Conservation (phyloP, 2,888 invertebrate species). For the Choristoneura rosaceana region DNA sequence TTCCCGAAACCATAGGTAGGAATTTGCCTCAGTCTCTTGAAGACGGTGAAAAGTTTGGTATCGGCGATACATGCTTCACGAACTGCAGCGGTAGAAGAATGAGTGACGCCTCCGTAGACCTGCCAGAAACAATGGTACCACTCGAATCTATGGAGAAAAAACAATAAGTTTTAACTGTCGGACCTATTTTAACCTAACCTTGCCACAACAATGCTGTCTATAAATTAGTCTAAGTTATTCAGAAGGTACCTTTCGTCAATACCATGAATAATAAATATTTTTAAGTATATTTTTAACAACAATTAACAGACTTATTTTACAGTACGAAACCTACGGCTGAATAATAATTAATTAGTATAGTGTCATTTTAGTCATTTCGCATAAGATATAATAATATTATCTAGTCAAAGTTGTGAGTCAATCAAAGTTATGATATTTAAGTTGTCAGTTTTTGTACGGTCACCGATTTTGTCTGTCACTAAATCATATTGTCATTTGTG, state of each 20-base stretch:
- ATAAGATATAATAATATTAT: slow-evolving; percentile 39
- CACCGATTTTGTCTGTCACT: background rate
- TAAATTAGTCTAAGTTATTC: slow-evolving; percentile 16
- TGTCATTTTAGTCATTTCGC: slow-evolving; percentile 32
- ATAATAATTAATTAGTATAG: slow-evolving; percentile 11
- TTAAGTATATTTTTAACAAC: slow-evolving; percentile 8
- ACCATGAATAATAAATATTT: background rate
- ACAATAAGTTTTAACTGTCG: slow-evolving; percentile 46
- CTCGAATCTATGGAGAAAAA: slow-evolving; percentile 71
- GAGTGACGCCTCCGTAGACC: slow-evolving; percentile 68
- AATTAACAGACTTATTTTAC: slow-evolving; percentile 15
- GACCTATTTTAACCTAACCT: slow-evolving; percentile 4
- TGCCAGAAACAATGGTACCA: slow-evolving; percentile 79
- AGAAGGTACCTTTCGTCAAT: background rate
- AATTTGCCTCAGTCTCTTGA: slow-evolving; percentile 93
- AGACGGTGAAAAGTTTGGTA: slow-evolving; percentile 94
- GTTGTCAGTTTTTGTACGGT: slow-evolving; percentile 10
- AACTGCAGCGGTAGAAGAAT: slow-evolving; percentile 83
- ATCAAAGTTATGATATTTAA: slow-evolving; percentile 22
- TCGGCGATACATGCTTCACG: slow-evolving; percentile 92
- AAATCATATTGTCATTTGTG: background rate
- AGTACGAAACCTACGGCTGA: slow-evolving; percentile 20
- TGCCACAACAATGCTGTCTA: slow-evolving; percentile 38
- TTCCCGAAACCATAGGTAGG: slow-evolving; percentile 93
- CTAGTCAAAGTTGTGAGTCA: slow-evolving; percentile 36